A percentile compares a stretch with the other conserved stretches of the same genome.
phyloP scores from a whole-genome alignment of 2,888 invertebrate genomes.

The Alentia gelatinosa region DNA sequence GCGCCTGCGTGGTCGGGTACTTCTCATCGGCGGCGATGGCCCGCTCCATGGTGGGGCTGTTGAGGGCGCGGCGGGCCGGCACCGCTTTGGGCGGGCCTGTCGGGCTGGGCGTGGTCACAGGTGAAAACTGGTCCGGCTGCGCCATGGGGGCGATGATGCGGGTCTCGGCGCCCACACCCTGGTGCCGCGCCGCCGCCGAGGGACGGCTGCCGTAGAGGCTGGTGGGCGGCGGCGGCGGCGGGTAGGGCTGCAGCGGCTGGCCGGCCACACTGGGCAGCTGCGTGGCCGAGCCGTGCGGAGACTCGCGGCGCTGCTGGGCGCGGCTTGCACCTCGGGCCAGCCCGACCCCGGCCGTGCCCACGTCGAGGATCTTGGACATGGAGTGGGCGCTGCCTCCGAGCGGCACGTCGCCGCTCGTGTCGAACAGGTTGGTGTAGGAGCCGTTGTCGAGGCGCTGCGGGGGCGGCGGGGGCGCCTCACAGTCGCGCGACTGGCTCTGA shows the following conservation, averaged over 20 bases:
- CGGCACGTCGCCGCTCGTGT: slow-evolving; percentile 61
- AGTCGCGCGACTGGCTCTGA: slow-evolving; percentile 61
- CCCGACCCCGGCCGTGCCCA: neutral
- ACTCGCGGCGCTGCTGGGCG: neutral
- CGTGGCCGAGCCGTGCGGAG: neutral
- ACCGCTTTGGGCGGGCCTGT: slow-evolving; percentile 13
- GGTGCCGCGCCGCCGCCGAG: slow-evolving; percentile 22
- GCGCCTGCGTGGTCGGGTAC: slow-evolving; percentile 65
- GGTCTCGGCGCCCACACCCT: neutral
- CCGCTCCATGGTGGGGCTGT: slow-evolving; percentile 53
- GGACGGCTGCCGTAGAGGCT: slow-evolving; percentile 54
- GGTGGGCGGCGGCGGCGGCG: neutral
- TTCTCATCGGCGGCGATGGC: slow-evolving; percentile 63
- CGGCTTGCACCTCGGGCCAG: neutral
- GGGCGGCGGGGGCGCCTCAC: slow-evolving; percentile 58
- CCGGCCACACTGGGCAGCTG: neutral
- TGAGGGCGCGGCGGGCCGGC: slow-evolving; percentile 13
- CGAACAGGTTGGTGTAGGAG: slow-evolving; percentile 65
- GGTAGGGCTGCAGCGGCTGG: neutral
- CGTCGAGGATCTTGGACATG: slow-evolving; percentile 58
- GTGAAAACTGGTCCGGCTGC: slow-evolving; percentile 58
- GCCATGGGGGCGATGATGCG: slow-evolving; percentile 58
- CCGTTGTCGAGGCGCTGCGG: slow-evolving; percentile 45
- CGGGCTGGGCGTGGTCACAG: slow-evolving; percentile 53
- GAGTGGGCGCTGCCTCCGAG: slow-evolving; percentile 66